phyloP scores from a whole-genome alignment of 2,888 invertebrate genomes.

The Troilus luridus region DNA sequence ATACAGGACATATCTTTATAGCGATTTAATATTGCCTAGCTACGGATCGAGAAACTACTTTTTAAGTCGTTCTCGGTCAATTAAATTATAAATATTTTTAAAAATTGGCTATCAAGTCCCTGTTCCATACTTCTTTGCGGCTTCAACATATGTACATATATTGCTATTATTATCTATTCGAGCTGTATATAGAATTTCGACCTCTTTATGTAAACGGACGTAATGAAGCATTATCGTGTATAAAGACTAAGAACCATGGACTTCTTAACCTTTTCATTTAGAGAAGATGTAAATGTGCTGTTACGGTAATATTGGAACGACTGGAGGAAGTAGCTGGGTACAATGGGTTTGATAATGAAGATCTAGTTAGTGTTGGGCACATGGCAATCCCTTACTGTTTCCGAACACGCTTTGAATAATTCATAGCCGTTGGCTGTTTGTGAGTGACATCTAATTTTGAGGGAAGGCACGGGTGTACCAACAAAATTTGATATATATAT shows the following conservation, averaged over 20 bases:
- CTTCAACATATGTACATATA: no score
- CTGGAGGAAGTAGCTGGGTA: neutral
- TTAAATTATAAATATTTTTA: no score
- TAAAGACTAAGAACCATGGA: neutral
- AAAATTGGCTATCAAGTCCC: no score
- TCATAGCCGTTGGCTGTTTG: neutral
- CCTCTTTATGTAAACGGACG: no score
- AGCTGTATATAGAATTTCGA: no score
- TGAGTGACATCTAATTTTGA: conserved; percentile 21
- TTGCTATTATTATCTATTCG: no score
- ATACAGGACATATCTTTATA: no score
- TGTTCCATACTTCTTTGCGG: no score
- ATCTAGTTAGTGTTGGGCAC: conserved; percentile 35
- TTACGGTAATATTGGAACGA: neutral
- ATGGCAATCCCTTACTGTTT: conserved; percentile 24
- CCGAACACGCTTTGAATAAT: conserved; percentile 14
- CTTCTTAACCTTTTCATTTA: neutral
- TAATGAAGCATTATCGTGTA: neutral
- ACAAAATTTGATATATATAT: no score
- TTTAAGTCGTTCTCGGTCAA: no score
- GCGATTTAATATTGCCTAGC: no score
- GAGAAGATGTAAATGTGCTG: neutral
- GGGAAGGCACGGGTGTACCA: neutral
- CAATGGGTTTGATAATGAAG: conserved; percentile 30
- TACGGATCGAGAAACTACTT: no score